phyloP scores from a whole-genome alignment of 2,113 vertebrate species.

The Columba livia region DNA sequence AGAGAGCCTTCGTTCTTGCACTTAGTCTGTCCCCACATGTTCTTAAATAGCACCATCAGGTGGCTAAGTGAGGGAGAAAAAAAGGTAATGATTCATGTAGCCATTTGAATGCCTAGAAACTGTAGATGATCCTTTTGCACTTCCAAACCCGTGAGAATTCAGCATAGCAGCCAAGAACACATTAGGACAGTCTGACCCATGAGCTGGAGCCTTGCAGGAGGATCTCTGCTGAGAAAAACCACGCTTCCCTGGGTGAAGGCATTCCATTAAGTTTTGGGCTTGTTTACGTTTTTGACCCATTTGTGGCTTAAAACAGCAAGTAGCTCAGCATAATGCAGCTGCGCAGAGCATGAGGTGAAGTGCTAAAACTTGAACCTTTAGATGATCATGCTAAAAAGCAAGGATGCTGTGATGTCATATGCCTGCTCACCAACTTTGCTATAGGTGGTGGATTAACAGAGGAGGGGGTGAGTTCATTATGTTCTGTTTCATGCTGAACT shows the following conservation, averaged over 20 bases:
- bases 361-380: background rate
- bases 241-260: fast-evolving
- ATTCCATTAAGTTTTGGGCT: background rate
- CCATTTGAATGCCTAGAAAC: background rate
- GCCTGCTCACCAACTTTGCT: background rate
- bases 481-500: background rate
- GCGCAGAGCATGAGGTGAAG: background rate
- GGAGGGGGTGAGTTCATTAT: fast-evolving
- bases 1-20: background rate
- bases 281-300: background rate
- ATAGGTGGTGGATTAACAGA: background rate
- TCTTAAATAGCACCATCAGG: slow-evolving; percentile 27
- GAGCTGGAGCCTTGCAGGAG: background rate
- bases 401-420: fast-evolving
- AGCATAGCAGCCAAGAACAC: background rate
- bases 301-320: background rate
- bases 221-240: background rate
- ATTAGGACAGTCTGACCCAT: background rate
- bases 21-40: background rate
- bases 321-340: background rate
- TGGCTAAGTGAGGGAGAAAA: background rate
- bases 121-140: background rate
- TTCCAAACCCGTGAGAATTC: background rate
- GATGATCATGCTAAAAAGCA: background rate
- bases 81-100: fast-evolving